phyloP scores from a whole-genome alignment of 1,140 invertebrate genomes.

The Pseudomyrmex concolor region DNA sequence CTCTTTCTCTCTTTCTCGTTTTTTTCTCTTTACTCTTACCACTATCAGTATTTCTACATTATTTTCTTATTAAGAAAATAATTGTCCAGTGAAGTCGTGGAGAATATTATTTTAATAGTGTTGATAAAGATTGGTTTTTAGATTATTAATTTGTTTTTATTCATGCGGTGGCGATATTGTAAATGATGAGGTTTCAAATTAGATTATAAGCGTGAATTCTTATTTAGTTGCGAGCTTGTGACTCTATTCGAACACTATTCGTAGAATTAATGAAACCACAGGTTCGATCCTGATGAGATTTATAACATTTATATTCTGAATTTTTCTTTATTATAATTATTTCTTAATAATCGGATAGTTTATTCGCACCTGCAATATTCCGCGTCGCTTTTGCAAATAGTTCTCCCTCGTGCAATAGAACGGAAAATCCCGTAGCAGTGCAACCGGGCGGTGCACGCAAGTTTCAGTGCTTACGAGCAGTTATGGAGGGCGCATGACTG shows the following conservation, averaged over 20 bases:
- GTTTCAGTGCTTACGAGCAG: constrained; percentile 78
- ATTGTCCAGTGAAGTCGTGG: not conserved
- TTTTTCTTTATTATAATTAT: not conserved
- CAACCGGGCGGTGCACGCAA: constrained; percentile 77
- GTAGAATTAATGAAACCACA: not conserved
- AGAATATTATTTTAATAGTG: not conserved
- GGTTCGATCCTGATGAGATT: no score
- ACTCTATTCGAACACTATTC: no score
- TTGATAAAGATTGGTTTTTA: not conserved
- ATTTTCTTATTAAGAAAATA: not conserved
- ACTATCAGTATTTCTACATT: not conserved
- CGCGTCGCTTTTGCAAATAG: constrained; percentile 56
- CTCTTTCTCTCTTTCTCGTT: not conserved
- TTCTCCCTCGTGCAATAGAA: constrained; percentile 60
- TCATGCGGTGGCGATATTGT: no score
- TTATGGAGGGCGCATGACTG: constrained; percentile 81
- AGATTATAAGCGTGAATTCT: no score
- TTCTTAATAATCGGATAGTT: constrained; percentile 23
- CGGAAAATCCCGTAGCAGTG: constrained; percentile 78
- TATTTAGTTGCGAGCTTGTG: no score
- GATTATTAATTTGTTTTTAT: not conserved
- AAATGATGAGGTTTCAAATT: no score
- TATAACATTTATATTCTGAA: no score
- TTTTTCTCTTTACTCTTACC: not conserved
- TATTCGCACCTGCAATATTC: constrained; percentile 12